phyloP scores from a whole-genome alignment of 2,888 invertebrate species.

The Apodemia duryi region DNA sequence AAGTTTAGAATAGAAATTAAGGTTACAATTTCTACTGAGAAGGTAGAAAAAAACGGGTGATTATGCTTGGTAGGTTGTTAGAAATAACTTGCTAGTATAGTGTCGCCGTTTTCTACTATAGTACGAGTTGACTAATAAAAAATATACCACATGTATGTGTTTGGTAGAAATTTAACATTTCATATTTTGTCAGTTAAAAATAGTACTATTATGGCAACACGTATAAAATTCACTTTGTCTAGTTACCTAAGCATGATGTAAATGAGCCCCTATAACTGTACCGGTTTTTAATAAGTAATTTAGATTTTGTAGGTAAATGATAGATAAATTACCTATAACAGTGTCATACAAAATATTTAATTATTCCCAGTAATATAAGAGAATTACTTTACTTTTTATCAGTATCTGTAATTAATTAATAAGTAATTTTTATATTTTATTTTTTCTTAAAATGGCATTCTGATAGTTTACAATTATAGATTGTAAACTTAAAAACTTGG shows the following conservation, averaged over 20 bases:
- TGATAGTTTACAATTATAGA: too few relatives aligned
- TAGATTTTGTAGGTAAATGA: conserved; percentile 29
- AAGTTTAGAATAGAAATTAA: conserved; percentile 31
- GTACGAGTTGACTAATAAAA: conserved; percentile 26
- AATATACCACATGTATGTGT: conserved; percentile 29
- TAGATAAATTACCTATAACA: conserved; percentile 21
- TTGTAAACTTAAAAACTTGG: too few relatives aligned
- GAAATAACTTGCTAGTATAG: conserved; percentile 33
- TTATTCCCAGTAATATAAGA: too few relatives aligned
- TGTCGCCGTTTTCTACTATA: conserved; percentile 25
- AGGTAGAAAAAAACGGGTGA: conserved; percentile 33
- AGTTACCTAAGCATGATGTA: conserved; percentile 31
- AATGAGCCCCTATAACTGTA: conserved; percentile 29
- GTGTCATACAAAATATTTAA: conserved; percentile 16
- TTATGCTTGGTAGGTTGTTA: conserved; percentile 35
- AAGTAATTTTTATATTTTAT: too few relatives aligned
- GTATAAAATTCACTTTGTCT: conserved; percentile 26
- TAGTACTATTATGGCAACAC: conserved; percentile 21
- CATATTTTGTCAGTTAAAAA: conserved; percentile 24
- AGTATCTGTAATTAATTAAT: too few relatives aligned
- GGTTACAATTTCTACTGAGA: conserved; percentile 29
- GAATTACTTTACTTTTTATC: too few relatives aligned
- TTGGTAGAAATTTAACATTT: conserved; percentile 29
- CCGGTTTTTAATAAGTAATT: conserved; percentile 29
- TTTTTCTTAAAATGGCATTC: too few relatives aligned